Evolutionary conservation across 64 coral and sea anemone species (phyloP), one percentile per base, ranked within the genome.

Genomic region (Acropora yongei): DNA sequence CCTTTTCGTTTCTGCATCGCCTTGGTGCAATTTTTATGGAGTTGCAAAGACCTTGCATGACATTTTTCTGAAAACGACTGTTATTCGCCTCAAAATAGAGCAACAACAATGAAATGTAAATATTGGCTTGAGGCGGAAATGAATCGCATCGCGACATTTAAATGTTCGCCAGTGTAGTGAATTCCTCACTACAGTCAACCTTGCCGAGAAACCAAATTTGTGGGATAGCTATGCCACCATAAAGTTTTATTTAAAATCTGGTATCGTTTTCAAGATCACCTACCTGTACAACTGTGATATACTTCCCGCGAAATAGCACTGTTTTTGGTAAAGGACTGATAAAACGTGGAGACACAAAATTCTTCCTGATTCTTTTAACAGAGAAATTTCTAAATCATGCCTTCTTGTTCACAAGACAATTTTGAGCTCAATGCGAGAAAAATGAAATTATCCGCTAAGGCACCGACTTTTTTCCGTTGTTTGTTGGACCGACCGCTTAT

Each of bases 41-140:
- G 14, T 49, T 2, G 11, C 75, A 13, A 49, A 17, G 45, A 13
- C 3, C 43, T 48, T 4, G 6, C 44, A 78, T 48, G 2, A 18
- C 49, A 1, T 75, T 41, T 75, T 75, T 12, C 20, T 19, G 7
- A 44, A 75, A 44, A 18, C 3, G 41, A n/a, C n/a, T 72, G 20
- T 72, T 8, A 0, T 75, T 12, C 41, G 20, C 13, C 20, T 43
- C 41, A 75, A 75, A 44, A 42, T 3, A 45, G 39, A 44, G 8
- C 73, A 44, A 44, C 73, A 44, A 12, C 41, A 75, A 9, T 75
- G 73, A 40, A 20, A 44, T 75, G 73, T 44, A 44, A 75, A 75
- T 75, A 75, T 75, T 75, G 73, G 73, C 73, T 75, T 75, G 3
- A 40, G 16, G 17, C 68, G 68, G 68, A 71, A 71, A 71, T 71